A percentile compares a stretch with the other conserved stretches of the same genome.
phyloP scores from a whole-genome alignment of 1,140 invertebrate genomes.

The Leptinotarsa defecta region DNA sequence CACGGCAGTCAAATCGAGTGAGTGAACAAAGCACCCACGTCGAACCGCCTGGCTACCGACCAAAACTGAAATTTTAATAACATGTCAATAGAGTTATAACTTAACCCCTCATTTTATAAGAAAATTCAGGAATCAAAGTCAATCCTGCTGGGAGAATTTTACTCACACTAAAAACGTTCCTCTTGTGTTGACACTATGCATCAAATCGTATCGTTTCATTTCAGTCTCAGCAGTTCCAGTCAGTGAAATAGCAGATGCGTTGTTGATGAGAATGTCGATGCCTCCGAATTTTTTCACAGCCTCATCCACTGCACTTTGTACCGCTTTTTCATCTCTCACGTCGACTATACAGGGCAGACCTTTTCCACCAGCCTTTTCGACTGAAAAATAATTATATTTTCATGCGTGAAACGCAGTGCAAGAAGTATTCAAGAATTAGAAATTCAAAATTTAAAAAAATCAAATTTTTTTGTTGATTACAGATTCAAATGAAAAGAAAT shows the following conservation, averaged over 20 bases:
- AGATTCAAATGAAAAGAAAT: no score
- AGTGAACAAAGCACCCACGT: no score
- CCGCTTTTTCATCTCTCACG: constrained; percentile 84
- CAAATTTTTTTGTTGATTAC: no score
- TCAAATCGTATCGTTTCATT: constrained; percentile 97
- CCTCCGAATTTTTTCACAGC: constrained; percentile 93
- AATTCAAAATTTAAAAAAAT: no score
- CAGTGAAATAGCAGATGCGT: constrained; percentile 96
- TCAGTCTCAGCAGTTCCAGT: constrained; percentile 84
- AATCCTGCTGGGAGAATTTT: neutral
- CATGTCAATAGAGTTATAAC: neutral
- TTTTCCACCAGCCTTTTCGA: constrained; percentile 89
- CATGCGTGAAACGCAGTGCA: no score
- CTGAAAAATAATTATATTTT: constrained; percentile 60
- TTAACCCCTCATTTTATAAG: no score
- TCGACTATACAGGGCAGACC: constrained; percentile 93
- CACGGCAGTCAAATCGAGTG: no score
- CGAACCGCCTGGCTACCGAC: no score
- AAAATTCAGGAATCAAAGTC: no score
- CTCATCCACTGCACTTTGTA: constrained; percentile 82
- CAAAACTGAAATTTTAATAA: neutral
- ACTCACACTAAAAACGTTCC: constrained; percentile 89
- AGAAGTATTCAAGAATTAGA: no score
- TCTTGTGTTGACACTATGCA: constrained; percentile 89
- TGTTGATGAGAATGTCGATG: constrained; percentile 94